Base-by-base conservation (phyloP, 2,797 vertebrate species). In the Hypotaenidia philippensis region DNA sequence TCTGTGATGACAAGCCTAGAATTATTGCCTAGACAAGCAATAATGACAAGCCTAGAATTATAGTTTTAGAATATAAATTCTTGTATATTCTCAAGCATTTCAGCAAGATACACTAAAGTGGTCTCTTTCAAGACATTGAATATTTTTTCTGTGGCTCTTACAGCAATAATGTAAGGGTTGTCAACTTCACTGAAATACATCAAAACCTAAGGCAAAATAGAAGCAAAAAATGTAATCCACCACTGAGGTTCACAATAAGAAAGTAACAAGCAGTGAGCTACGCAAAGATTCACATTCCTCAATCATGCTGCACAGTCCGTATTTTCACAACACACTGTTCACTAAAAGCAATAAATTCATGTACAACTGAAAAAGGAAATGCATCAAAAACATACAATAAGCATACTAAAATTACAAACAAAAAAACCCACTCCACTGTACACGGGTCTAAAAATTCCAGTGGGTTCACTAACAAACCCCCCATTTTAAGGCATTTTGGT, bases 1-100 rank as follows among this genome's bases (percentile, higher is more conserved):
- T 93, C 92, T 65, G 13, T 29, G 45, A 87, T 93, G 94, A 96
- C 94, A 95, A 93, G 90, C 32, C 76, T 81, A 90, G 75, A 95
- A 95, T 95, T 96, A 97, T 74, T 87, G 56, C 88, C 77, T 71
- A 88, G 88, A 90, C 74, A 93, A 96, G 94, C 80, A 92, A 93
- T 93, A 93, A 95, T 81, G 86, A 96, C 92, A 96, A 92, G 80
- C 59, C 55, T 76, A 95, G 83, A 97, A 96, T 96, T 96, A 95
- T n/a, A 92, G 94, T 79, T 91, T 95, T 55, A 93, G 85, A 95
- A 91, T 61, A 84, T 82, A 89, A 88, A 96, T 94, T 95, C 78
- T 92, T 94, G 78, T 55, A 75, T 90, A 79, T 90, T 94, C 87
- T 85, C 36, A 90, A 82, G 68, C 55, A 90, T 84, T 95, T 92